Conservation (phyloP, 2,888 invertebrate genomes). For the Microplitis deprimator region DNA sequence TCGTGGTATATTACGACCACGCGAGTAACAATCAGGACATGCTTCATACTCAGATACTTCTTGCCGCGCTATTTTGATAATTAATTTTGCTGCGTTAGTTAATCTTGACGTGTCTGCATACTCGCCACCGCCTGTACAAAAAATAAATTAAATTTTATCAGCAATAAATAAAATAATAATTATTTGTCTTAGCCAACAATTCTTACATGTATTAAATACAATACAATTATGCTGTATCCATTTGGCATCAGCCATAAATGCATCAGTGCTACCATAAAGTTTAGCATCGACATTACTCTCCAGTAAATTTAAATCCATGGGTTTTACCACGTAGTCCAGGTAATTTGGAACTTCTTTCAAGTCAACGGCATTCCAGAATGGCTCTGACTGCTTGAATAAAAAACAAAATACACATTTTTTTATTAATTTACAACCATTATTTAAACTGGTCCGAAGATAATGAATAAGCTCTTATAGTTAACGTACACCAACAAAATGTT, state of each 20-base stretch:
- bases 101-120: slow-evolving; percentile 76
- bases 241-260: slow-evolving; percentile 90
- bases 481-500: slow-evolving; percentile 84
- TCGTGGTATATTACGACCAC: slow-evolving; percentile 75
- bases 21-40: slow-evolving; percentile 94
- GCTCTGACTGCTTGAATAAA: slow-evolving; percentile 77
- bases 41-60: slow-evolving; percentile 95
- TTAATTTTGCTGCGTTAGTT: slow-evolving; percentile 82
- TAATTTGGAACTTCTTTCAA: slow-evolving; percentile 82
- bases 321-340: slow-evolving; percentile 86
- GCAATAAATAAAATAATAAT: slow-evolving; percentile 10
- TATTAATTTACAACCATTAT: slow-evolving; percentile 8
- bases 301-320: slow-evolving; percentile 86
- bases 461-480: slow-evolving; percentile 2
- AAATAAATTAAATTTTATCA: slow-evolving; percentile 22
- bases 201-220: slow-evolving; percentile 89
- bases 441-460: background rate
- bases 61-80: slow-evolving; percentile 88
- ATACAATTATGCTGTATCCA: slow-evolving; percentile 96
- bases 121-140: slow-evolving; percentile 75
- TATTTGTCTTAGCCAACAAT: background rate
- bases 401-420: background rate
- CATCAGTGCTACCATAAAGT: slow-evolving; percentile 88
- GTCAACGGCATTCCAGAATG: slow-evolving; percentile 85
- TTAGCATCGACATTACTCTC: slow-evolving; percentile 83